These are phyloP conservation scores for Unio delphinus DNA, from an alignment of 2,888 invertebrate genomes.

Conservation along the genomic window DNA sequence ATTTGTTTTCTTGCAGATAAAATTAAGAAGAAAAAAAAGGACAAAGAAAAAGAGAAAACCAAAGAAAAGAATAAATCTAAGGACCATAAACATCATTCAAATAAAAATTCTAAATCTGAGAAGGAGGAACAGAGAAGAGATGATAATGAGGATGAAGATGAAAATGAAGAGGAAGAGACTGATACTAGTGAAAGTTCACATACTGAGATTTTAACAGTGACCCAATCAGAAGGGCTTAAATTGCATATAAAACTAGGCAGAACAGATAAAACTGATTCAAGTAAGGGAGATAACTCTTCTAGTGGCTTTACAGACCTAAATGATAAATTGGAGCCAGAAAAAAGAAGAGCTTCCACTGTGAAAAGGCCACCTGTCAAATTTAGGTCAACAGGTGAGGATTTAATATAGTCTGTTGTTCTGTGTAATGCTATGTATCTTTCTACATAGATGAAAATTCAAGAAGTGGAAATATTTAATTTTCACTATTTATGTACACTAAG, in stretches of 20 bases:
- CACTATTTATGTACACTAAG: too few relatives aligned
- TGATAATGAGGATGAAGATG: slow-evolving; percentile 9
- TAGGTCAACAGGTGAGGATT: slow-evolving; percentile 81
- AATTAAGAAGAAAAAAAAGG: slow-evolving; percentile 68
- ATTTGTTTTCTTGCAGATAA: slow-evolving; percentile 7
- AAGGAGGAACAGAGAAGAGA: slow-evolving; percentile 9
- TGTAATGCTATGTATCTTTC: not conserved
- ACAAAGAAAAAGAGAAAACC: slow-evolving; percentile 69
- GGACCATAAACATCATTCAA: slow-evolving; percentile 21
- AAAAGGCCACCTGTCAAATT: slow-evolving; percentile 93
- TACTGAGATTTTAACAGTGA: slow-evolving; percentile 24
- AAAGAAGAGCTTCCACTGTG: slow-evolving; percentile 85
- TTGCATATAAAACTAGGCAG: slow-evolving; percentile 43
- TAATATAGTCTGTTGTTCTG: slow-evolving; percentile 1
- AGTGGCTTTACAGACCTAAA: not conserved
- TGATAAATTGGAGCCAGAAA: slow-evolving; percentile 23
- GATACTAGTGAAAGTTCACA: slow-evolving; percentile 7
- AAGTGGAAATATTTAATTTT: too few relatives aligned
- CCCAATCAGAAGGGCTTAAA: slow-evolving; percentile 43
- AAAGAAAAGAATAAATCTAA: slow-evolving; percentile 58
- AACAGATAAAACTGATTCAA: not conserved
- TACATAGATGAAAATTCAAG: too few relatives aligned
- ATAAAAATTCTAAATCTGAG: slow-evolving; percentile 4
- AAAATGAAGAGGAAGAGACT: slow-evolving; percentile 10
- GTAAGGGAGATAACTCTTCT: too few relatives aligned